phyloP scores from a whole-genome alignment of 2,888 invertebrate species.

The Dichetophora obliterata region DNA sequence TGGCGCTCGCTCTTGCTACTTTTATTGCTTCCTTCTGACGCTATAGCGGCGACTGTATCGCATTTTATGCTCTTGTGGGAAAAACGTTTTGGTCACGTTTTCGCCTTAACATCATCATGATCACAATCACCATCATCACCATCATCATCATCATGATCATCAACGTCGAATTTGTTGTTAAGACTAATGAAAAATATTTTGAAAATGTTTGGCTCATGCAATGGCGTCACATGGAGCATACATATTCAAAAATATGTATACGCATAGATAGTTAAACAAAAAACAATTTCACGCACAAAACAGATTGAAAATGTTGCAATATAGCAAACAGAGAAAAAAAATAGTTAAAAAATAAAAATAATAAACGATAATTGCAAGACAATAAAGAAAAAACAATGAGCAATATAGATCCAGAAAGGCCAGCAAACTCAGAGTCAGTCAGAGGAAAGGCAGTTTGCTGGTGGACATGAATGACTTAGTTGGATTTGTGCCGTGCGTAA shows the following conservation, averaged over 20 bases:
- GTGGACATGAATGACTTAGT: background rate
- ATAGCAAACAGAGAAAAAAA: background rate
- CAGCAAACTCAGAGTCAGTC: background rate
- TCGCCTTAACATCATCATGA: background rate
- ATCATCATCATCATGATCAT: background rate
- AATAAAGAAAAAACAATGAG: background rate
- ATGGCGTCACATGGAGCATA: background rate
- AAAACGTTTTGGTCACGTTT: constrained; percentile 30
- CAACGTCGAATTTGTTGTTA: background rate
- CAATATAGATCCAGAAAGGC: background rate
- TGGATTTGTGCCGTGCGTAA: background rate
- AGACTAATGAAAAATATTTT: constrained; percentile 8
- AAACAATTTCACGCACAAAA: background rate
- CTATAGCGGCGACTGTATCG: background rate
- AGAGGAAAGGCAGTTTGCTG: background rate
- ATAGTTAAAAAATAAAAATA: background rate
- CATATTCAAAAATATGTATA: background rate
- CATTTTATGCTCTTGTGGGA: constrained; percentile 19
- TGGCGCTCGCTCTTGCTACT: background rate
- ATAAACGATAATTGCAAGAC: background rate
- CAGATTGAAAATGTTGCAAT: background rate
- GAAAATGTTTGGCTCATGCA: constrained; percentile 27
- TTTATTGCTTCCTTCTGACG: background rate
- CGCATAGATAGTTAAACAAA: no score
- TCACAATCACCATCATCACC: background rate